Base-by-base conservation (phyloP, 2,888 invertebrate genomes). In the Germaria angustata region DNA sequence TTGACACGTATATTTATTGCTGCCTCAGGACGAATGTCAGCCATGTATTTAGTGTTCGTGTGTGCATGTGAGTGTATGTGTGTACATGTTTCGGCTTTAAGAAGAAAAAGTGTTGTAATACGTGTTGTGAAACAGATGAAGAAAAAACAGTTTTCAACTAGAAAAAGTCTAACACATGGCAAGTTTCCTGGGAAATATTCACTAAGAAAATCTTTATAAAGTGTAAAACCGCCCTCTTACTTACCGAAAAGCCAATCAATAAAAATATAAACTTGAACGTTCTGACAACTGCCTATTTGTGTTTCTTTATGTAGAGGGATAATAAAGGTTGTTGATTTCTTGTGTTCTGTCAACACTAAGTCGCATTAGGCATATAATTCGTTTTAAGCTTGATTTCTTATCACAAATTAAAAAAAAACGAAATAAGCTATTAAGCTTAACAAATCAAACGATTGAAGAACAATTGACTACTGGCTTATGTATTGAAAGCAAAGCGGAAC, bases 1-100 rank as follows among this genome's bases (percentile, higher is more conserved):
- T 88, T 88, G 85, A 86, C 85, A 84, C 84, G 84, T 86, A 87
- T 89, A 88, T 89, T 88, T 88, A 88, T 88, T 86, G 88, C 85
- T 86, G 87, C 88, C 88, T 87, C 84, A 88, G 88, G 87, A 87
- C 86, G 86, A 85, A 87, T 87, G 89, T 86, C 85, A 84, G 80
- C 78, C 75, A 84, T 63, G 57, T 55, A 63, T 69, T 63, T 72
- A 76, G 68, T 61, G 44, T 20, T 5, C 6, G 3, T 28, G 28
- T 28, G 28, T 28, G 17, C 6, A 22, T 11, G 53, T 15, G 4
- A 4, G 7, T 28, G 9, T 15, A 2, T 28, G 9, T 15, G 20
- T 20, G 22, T n/a, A 7, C 13, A 34, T 11, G 20, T 3, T 36
- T 20, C 49, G 65, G 51, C 34, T 71, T 49, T 49, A 51, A 28